Evolutionary conservation across 2,113 vertebrate species (phyloP).

Genomic region (Mustelus asterias): DNA sequence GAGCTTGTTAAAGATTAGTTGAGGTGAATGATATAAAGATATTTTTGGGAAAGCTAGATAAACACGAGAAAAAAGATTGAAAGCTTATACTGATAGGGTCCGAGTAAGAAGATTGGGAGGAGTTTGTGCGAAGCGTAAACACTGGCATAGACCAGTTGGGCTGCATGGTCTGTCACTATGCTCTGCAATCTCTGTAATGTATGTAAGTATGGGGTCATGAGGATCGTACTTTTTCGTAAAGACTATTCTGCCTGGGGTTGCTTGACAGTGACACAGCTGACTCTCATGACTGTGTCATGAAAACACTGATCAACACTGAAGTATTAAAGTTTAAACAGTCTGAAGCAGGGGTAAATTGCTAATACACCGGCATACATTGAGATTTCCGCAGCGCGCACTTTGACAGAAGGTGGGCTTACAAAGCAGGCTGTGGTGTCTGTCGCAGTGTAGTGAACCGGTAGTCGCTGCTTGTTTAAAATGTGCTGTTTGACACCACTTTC

Average conservation of each 20-base stretch:
- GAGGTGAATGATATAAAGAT: not conserved
- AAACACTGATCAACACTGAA: slow-evolving; percentile 21
- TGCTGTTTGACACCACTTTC: slow-evolving; percentile 26
- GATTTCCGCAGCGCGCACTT: slow-evolving; percentile 26
- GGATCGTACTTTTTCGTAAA: not conserved
- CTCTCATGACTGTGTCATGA: not conserved
- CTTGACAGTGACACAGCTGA: not conserved
- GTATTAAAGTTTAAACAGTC: slow-evolving; percentile 26
- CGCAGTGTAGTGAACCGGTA: slow-evolving; percentile 33
- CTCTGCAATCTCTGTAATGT: not conserved
- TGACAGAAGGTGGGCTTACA: slow-evolving; percentile 33
- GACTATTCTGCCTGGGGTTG: not conserved
- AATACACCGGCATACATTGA: slow-evolving; percentile 32
- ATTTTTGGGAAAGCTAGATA: not conserved
- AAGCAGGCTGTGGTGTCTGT: slow-evolving; percentile 31
- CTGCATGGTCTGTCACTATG: not conserved
- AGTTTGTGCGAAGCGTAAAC: not conserved
- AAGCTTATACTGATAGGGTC: not conserved
- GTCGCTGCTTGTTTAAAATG: slow-evolving; percentile 33
- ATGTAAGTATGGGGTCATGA: not conserved
- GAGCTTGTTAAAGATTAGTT: not conserved
- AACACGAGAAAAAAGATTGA: not conserved
- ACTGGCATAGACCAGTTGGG: not conserved
- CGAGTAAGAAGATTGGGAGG: not conserved
- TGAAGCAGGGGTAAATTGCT: slow-evolving; percentile 27